Evolutionary conservation across 2,888 invertebrate species (phyloP).

Genomic region (Philonicus albiceps): DNA sequence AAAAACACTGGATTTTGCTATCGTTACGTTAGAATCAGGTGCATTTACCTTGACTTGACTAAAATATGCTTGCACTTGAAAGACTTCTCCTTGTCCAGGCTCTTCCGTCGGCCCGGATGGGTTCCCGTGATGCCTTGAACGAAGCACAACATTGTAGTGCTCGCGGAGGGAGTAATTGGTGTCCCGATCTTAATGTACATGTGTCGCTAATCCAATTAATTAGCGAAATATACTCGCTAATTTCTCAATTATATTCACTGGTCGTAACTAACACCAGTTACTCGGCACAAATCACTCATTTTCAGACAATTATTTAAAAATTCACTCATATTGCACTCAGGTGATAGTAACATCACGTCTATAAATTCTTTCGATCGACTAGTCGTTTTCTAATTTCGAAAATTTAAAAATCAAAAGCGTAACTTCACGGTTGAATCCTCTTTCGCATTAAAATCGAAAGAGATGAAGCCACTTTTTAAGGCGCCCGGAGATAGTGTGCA

Average conservation of each 20-base stretch:
- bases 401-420: background rate
- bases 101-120: constrained; percentile 36
- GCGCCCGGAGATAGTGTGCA: background rate
- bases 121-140: constrained; percentile 43
- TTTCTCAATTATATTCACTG: background rate
- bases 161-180: background rate
- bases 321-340: background rate
- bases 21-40: too few relatives aligned
- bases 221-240: background rate
- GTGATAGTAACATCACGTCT: background rate
- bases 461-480: background rate
- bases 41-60: constrained; percentile 40
- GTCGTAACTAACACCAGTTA: background rate
- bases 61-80: constrained; percentile 9
- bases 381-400: background rate
- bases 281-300: background rate
- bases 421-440: background rate
- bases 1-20: too few relatives aligned
- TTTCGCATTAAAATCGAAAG: constrained; percentile 8
- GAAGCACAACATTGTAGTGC: constrained; percentile 44
- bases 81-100: constrained; percentile 26
- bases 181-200: constrained; percentile 14
- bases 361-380: background rate
- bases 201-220: constrained; percentile 1
- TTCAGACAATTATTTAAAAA: background rate